Evolutionary conservation across 35 echinoderm and acorn worm genomes (phyloP), one percentile per base, ranked within the genome.

Genomic region (Stichopus chloronotus): DNA sequence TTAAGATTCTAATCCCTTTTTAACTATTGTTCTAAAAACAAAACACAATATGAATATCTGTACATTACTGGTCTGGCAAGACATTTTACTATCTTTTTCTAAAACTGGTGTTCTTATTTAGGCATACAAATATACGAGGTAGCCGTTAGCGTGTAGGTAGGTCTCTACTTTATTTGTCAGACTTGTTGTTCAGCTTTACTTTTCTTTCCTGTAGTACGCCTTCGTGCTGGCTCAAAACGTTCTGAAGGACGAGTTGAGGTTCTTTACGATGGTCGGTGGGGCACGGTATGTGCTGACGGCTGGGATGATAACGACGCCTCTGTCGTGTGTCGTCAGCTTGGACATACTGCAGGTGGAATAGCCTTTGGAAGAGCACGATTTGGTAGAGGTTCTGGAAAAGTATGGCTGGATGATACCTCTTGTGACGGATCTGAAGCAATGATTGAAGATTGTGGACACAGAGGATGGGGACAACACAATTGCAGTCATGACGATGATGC

Each of bases 311-410:
- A 78, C 1, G 90, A 19, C 5, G 90, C 74, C 25, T 24, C 53
- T 7, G 90, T 91, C 8, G 53, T 91, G 25, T 91, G 90, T 43
- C 63, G 72, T 79, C 90, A 91, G 72, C 72, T 78, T 54, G 90
- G 90, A 57, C 24, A 79, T 13, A 30, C 21, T 25, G 76, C 23
- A 43, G 4, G 52, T 78, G 76, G 76, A 78, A 78, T 17, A 8
- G 16, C 52, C 7, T 21, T 78, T 9, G 52, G 8, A 9, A 78
- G 23, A 25, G 5, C 19, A 78, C 52, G 21, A 78, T 24, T 43
- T 11, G 21, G 9, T 8, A 23, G 8, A 78, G 52, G 76, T 11
- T 8, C 5, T 43, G 12, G 21, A 21, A 21, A 7, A 78, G 52
- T 78, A 78, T 78, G 76, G 76, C 52, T 78, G 21, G 76, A 78